Evolutionary conservation across 2,888 invertebrate species (phyloP).

Genomic region (Cephalotes varians): DNA sequence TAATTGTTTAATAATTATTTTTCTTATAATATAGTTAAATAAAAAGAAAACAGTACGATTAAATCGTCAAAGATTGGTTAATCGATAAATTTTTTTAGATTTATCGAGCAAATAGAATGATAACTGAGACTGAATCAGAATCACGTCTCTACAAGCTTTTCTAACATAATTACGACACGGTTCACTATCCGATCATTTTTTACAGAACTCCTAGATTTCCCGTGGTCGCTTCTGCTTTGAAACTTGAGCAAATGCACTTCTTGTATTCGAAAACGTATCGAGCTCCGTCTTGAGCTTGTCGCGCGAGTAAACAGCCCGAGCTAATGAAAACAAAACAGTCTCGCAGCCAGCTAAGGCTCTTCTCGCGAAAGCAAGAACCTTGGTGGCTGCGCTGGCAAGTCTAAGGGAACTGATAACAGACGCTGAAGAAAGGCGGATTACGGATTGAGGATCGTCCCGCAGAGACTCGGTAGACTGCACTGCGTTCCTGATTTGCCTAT

Average conservation of each 20-base stretch:
- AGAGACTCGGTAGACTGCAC: constrained; percentile 39
- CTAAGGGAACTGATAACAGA: constrained; percentile 51
- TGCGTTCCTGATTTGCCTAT: constrained; percentile 40
- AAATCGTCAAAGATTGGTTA: constrained; percentile 76
- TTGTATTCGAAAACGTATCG: constrained; percentile 59
- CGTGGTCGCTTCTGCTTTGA: constrained; percentile 26
- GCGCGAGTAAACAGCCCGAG: constrained; percentile 73
- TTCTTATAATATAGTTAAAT: background rate
- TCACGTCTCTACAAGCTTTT: constrained; percentile 61
- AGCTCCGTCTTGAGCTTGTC: constrained; percentile 69
- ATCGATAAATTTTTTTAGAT: constrained; percentile 80
- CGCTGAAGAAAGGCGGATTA: constrained; percentile 53
- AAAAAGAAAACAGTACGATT: constrained; percentile 64
- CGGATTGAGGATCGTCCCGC: constrained; percentile 35
- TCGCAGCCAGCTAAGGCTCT: constrained; percentile 35
- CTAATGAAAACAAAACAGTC: constrained; percentile 77
- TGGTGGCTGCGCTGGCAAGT: constrained; percentile 27
- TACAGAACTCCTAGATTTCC: constrained; percentile 37
- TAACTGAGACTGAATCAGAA: constrained; percentile 67
- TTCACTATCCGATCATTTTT: constrained; percentile 59
- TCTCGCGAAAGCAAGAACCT: constrained; percentile 53
- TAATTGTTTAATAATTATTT: background rate
- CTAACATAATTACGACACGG: constrained; percentile 24
- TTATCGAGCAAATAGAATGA: constrained; percentile 72
- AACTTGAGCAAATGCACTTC: constrained; percentile 46